These are phyloP conservation scores for Xerus inauris DNA, from an alignment of 2,113 vertebrate genomes.

Conservation along the genomic window DNA sequence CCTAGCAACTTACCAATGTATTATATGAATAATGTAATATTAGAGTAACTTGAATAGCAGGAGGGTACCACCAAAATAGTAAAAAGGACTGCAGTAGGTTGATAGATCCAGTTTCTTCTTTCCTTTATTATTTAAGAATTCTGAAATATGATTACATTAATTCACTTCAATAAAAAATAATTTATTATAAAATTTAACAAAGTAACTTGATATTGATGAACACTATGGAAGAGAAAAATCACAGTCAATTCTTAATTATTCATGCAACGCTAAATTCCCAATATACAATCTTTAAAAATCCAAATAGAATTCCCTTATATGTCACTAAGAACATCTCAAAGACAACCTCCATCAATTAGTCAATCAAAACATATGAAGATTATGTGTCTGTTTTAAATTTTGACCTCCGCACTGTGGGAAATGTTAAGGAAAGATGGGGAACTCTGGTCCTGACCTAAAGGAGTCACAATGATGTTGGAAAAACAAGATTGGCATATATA, in stretches of 20 bases:
- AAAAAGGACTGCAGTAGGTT: not conserved
- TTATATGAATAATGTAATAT: not conserved
- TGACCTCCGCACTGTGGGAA: not conserved
- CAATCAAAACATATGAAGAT: not conserved
- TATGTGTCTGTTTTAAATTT: not conserved
- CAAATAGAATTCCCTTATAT: not conserved
- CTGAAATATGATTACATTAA: not conserved
- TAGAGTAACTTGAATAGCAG: not conserved
- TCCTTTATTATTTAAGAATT: not conserved
- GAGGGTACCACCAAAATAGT: not conserved
- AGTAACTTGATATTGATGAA: conserved; percentile 39
- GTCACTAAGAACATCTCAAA: not conserved
- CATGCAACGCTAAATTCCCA: not conserved
- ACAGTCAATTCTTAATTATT: not conserved
- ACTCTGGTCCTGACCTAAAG: not conserved
- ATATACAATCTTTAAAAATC: not conserved
- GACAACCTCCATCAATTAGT: not conserved
- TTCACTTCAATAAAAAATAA: not conserved
- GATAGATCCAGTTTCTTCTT: not conserved
- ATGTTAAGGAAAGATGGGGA: not conserved
- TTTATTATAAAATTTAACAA: not conserved
- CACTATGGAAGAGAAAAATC: not conserved
- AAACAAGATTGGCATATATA: not conserved
- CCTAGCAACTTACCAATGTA: not conserved
- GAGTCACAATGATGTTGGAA: not conserved